phyloP scores from a whole-genome alignment of 2,113 vertebrate species.

The Steatornis caripensis region DNA sequence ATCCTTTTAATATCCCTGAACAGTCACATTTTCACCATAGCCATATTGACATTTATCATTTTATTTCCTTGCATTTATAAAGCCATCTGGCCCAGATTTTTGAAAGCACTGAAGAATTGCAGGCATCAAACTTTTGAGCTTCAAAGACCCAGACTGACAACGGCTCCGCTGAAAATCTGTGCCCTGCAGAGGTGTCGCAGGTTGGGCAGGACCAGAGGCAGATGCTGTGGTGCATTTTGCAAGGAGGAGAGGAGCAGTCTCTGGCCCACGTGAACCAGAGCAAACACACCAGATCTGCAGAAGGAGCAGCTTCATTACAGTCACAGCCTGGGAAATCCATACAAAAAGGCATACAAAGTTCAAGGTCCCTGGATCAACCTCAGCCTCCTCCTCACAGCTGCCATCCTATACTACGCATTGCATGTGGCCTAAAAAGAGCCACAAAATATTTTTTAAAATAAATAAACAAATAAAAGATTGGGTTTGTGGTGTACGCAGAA shows the following conservation, averaged over 20 bases:
- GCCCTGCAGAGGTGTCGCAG: not conserved
- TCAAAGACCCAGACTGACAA: not conserved
- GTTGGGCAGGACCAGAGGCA: not conserved
- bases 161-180: not conserved
- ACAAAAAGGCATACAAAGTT: not conserved
- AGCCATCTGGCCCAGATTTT: slow-evolving; percentile 24
- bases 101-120: not conserved
- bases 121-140: not conserved
- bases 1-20: slow-evolving; percentile 1
- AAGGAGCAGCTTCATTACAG: not conserved
- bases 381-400: not conserved
- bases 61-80: slow-evolving; percentile 9
- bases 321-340: not conserved
- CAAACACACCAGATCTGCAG: not conserved
- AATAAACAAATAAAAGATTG: not conserved
- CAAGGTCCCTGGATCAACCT: not conserved
- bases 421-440: not conserved
- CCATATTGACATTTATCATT: slow-evolving; percentile 4
- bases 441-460: not conserved
- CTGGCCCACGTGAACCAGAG: not conserved
- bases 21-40: not conserved
- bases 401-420: not conserved
- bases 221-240: not conserved
- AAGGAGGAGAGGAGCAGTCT: not conserved
- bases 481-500: not conserved